Evolutionary conservation across 2,113 vertebrate species (phyloP).

Genomic region (Hippocampus comes): DNA sequence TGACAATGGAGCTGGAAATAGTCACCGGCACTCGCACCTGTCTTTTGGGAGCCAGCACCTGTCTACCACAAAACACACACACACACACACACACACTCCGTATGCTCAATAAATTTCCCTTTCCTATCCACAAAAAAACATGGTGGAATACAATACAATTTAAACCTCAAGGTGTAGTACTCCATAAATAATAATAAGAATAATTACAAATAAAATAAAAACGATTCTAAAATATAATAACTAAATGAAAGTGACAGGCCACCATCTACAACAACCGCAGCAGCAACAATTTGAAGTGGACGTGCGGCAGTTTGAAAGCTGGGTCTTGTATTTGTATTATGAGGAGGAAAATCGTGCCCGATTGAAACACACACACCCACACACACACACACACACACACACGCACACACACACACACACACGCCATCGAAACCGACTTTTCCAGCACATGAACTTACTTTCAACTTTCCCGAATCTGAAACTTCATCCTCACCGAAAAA

Average conservation of each 20-base stretch:
- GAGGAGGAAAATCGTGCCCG: neutral
- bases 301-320: no score
- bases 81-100: constrained; percentile 38
- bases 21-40: constrained; percentile 77
- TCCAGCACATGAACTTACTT: neutral
- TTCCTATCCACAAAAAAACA: neutral
- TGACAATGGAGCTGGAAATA: constrained; percentile 69
- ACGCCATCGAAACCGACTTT: neutral
- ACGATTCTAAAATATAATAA: no score
- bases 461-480: neutral
- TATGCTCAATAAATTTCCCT: neutral
- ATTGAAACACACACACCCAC: no score
- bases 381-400: no score
- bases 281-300: neutral
- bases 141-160: neutral
- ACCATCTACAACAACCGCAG: no score
- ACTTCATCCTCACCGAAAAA: no score
- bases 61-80: constrained; percentile 71
- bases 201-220: no score
- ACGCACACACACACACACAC: no score
- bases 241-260: no score
- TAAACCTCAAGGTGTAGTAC: neutral
- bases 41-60: constrained; percentile 83
- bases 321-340: no score
- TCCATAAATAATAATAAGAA: no score